Evolutionary conservation across 2,113 vertebrate genomes (phyloP), one percentile per base, ranked within the genome.

Genomic region (Anguilla japonica): DNA sequence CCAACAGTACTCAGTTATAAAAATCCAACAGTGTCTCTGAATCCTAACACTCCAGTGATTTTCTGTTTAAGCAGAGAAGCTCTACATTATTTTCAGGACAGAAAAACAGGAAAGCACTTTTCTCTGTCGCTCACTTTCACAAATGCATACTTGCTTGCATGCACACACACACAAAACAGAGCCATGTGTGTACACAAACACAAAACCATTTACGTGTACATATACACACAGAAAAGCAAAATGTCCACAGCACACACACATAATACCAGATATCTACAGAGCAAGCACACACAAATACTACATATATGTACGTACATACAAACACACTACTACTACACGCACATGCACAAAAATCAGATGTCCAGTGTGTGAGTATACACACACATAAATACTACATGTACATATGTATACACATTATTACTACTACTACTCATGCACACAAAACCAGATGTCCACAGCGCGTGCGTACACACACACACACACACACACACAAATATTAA

Each of bases 141-240:
- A 20, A 20, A 20, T 4, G 22, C 53, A 84, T 79, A 84, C 86
- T 75, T 85, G 87, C 56, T 81, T 83, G 75, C 67, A 89, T 78
- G 87, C 81, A 41, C 22, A 41, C 34, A 85, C 81, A 41, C 43
- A 46, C 4, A 46, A 34, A 0, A 34, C 34, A 34, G 34, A 34
- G 34, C 34, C 4, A 5, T 9, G 9, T 46, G 43, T 46, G 43
- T 46, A 46, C 43, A 46, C 43, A 46, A 5, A 46, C 43, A 46
- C 9, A 46, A 5, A 46, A 46, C 5, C 9, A 46, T 46, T 46
- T 46, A 34, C 34, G 34, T 2, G 9, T 46, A 46, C 43, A 46
- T 46, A 9, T 1, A 46, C 43, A 46, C 43, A 46, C 4, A 46
- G 9, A 5, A 46, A 46, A 9, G 43, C 34, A 34, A 34, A 34